These are phyloP conservation scores for Distichodus sexfasciatus DNA, from an alignment of 2,797 vertebrate species.

Conservation along the genomic window DNA sequence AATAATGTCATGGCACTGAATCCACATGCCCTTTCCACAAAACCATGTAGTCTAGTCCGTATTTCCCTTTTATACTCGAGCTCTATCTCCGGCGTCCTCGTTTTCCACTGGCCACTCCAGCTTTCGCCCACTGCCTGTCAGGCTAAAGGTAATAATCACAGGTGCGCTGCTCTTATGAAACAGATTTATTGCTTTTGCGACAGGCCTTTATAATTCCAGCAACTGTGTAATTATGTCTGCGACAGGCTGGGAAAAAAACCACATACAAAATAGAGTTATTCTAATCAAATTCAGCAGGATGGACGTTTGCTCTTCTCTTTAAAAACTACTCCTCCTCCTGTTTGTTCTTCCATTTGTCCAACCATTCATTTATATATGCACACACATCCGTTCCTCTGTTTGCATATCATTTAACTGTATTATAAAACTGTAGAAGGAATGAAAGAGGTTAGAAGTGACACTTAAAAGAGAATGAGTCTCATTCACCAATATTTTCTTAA, in stretches of 20 bases:
- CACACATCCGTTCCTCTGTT: background rate
- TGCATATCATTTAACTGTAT: conserved; percentile 7
- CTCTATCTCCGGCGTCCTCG: conserved; percentile 45
- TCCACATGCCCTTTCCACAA: conserved; percentile 54
- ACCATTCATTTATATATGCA: background rate
- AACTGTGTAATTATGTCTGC: conserved; percentile 32
- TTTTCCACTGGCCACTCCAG: conserved; percentile 33
- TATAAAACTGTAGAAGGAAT: background rate
- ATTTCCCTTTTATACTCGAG: conserved; percentile 48
- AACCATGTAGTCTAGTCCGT: conserved; percentile 42
- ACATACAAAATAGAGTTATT: conserved; percentile 17
- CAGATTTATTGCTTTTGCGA: conserved; percentile 14
- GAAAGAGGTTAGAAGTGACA: no score
- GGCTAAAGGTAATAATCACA: conserved; percentile 43
- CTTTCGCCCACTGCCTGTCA: conserved; percentile 12
- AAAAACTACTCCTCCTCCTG: conserved; percentile 9
- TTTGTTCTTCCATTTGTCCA: conserved; percentile 7
- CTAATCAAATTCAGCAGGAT: conserved; percentile 16
- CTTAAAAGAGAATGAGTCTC: no score
- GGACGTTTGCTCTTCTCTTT: conserved; percentile 21
- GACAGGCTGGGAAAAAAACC: background rate
- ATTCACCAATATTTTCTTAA: no score
- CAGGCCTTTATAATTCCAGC: conserved; percentile 22
- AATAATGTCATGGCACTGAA: conserved; percentile 55
- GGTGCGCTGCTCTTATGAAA: conserved; percentile 42